Percentiles rank a stretch among this genome's conserved stretches.
phyloP scores from a whole-genome alignment of 1,140 invertebrate genomes.

The Rhopalosiphum padi region DNA sequence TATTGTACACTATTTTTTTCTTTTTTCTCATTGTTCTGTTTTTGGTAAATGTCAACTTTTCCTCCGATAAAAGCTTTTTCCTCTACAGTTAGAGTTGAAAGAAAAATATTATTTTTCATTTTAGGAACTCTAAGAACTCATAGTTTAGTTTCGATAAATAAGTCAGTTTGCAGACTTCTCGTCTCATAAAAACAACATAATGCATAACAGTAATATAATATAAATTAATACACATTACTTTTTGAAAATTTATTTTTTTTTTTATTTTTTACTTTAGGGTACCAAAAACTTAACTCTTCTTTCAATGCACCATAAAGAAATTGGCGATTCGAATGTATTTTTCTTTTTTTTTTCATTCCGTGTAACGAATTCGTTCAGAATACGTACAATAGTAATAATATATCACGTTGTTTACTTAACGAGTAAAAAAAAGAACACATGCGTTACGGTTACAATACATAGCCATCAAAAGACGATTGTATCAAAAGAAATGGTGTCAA shows the following conservation, averaged over 20 bases:
- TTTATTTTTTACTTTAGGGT: not conserved
- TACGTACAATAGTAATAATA: not conserved
- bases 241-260: not conserved
- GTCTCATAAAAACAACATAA: not conserved
- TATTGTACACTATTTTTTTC: not conserved
- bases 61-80: constrained; percentile 16
- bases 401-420: not conserved
- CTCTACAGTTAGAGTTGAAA: not conserved
- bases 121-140: not conserved
- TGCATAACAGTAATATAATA: not conserved
- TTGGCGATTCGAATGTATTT: not conserved
- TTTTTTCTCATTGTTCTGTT: not conserved
- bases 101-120: constrained; percentile 23
- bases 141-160: not conserved
- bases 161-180: not conserved
- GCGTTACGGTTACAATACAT: not conserved
- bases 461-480: not conserved
- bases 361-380: not conserved
- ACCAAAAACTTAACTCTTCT: not conserved
- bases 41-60: not conserved
- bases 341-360: not conserved
- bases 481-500: not conserved
- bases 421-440: not conserved
- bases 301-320: not conserved
- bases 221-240: not conserved